Conservation (phyloP, 2,888 invertebrate genomes). For the Drosophila kambysellisi region DNA sequence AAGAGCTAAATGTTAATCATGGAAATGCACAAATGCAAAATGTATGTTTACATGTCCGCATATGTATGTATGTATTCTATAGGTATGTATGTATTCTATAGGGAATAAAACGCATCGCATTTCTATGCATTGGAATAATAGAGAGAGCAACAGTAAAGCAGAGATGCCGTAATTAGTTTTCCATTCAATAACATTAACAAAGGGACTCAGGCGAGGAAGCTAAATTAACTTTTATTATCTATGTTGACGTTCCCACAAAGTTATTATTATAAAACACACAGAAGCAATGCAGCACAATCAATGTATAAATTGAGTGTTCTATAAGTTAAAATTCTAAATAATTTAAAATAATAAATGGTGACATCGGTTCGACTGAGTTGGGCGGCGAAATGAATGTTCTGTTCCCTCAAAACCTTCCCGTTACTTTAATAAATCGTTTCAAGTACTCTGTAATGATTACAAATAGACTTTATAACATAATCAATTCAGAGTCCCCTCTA, state of each 20-base stretch:
- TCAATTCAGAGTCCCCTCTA: background rate
- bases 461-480: background rate
- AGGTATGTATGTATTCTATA: background rate
- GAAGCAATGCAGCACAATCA: background rate
- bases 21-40: background rate
- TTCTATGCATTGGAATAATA: slow-evolving; percentile 29
- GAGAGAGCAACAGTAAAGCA: slow-evolving; percentile 17
- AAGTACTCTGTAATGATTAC: background rate
- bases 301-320: background rate
- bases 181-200: slow-evolving; percentile 23
- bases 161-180: slow-evolving; percentile 26
- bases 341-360: background rate
- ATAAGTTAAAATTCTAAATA: background rate
- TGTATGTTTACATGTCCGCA: background rate
- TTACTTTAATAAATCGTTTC: background rate
- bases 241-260: background rate
- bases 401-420: background rate
- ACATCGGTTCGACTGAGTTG: background rate
- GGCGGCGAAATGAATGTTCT: background rate
- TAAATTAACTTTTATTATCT: slow-evolving; percentile 3
- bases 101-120: background rate
- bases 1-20: background rate
- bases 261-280: background rate
- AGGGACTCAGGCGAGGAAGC: slow-evolving; percentile 2
- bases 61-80: background rate